phyloP scores from a whole-genome alignment of 2,797 vertebrate species.

The Mormyrops boulengeri region DNA sequence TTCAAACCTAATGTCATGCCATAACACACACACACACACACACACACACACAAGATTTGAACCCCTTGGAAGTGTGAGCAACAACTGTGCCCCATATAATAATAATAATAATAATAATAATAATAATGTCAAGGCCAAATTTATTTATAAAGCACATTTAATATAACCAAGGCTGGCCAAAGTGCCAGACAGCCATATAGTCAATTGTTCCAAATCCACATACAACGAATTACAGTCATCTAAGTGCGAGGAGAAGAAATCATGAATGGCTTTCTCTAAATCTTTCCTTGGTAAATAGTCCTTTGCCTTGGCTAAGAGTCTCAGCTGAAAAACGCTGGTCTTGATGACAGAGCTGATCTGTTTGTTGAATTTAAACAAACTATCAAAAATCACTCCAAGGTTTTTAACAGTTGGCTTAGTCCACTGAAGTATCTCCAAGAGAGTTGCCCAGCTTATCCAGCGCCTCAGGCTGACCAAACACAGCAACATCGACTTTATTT shows the following conservation, averaged over 20 bases:
- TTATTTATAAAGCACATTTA: too few species aligned
- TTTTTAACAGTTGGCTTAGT: background rate
- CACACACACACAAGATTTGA: too few species aligned
- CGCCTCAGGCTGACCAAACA: background rate
- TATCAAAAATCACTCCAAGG: background rate
- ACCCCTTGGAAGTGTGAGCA: too few species aligned
- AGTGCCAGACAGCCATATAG: too few species aligned
- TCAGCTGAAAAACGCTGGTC: background rate
- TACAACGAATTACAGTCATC: background rate
- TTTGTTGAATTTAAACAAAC: background rate
- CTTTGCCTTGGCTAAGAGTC: background rate
- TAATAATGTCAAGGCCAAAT: too few species aligned
- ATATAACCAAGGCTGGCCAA: too few species aligned
- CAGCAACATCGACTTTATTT: background rate
- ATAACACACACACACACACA: background rate
- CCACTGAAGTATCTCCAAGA: background rate
- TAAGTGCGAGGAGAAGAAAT: background rate
- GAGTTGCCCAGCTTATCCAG: background rate
- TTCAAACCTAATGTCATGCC: background rate
- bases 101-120: too few species aligned
- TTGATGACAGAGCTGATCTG: background rate
- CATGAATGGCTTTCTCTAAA: background rate
- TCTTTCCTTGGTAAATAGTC: background rate
- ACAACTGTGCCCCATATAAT: too few species aligned
- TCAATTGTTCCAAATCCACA: background rate